phyloP scores from a whole-genome alignment of 2,113 vertebrate genomes.

The Nannospalax galili region DNA sequence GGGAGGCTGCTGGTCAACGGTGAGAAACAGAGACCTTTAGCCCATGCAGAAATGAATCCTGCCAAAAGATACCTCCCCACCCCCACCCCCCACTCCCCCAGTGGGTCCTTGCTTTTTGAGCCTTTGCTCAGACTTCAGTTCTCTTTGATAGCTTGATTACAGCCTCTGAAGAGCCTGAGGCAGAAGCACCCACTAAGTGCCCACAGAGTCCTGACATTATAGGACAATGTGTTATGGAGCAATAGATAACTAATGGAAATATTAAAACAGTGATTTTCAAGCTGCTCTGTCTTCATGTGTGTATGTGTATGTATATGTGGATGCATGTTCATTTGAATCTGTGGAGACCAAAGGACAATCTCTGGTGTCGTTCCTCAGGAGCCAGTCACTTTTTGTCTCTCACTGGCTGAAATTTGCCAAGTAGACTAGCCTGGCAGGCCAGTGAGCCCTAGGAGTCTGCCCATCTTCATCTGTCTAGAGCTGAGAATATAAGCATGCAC shows the following conservation, averaged over 20 bases:
- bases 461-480: neutral
- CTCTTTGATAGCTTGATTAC: neutral
- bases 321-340: neutral
- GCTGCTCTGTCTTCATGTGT: neutral
- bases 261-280: neutral
- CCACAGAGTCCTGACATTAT: neutral
- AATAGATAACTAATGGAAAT: neutral
- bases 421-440: neutral
- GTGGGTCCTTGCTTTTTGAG: neutral
- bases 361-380: neutral
- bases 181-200: neutral
- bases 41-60: neutral
- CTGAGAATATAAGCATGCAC: neutral
- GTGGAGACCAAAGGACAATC: neutral
- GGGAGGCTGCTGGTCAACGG: neutral
- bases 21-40: neutral
- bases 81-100: accelerated
- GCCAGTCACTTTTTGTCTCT: neutral
- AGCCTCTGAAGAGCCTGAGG: neutral
- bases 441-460: neutral
- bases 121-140: neutral
- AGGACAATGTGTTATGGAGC: neutral
- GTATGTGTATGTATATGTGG: neutral
- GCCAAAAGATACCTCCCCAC: neutral
- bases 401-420: neutral